phyloP scores from a whole-genome alignment of 2,888 invertebrate species.

The Rhagonycha lutea region DNA sequence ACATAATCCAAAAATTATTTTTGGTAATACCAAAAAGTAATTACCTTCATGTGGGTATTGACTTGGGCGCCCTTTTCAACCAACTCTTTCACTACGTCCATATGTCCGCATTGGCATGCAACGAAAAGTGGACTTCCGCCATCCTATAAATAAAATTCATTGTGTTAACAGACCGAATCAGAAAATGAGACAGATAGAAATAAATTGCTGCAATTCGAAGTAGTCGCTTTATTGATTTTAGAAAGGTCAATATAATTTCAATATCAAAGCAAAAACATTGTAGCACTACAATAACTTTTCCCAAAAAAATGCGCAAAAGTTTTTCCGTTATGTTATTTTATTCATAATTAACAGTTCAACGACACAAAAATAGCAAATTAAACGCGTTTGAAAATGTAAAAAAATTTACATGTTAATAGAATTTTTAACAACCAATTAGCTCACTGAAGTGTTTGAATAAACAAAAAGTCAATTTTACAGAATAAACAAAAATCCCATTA shows the following conservation, averaged over 20 bases:
- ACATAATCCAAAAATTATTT: not conserved
- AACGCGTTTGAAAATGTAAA: not conserved
- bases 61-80: constrained; percentile 81
- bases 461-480: not conserved
- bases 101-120: constrained; percentile 88
- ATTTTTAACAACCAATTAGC: not conserved
- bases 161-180: constrained; percentile 23
- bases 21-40: not conserved
- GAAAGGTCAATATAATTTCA: not conserved
- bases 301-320: not conserved
- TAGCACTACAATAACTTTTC: not conserved
- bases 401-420: not conserved
- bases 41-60: constrained; percentile 82
- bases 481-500: not conserved
- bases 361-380: not conserved
- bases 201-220: not conserved
- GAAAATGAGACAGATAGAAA: constrained; percentile 8
- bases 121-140: constrained; percentile 95
- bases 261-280: not conserved
- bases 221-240: not conserved
- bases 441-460: not conserved
- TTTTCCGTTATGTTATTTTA: not conserved
- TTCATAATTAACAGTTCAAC: not conserved
- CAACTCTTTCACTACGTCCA: constrained; percentile 84
- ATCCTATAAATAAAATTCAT: constrained; percentile 63